phyloP scores from a whole-genome alignment of 2,888 invertebrate species.

The Acanthosepion pharaonis region DNA sequence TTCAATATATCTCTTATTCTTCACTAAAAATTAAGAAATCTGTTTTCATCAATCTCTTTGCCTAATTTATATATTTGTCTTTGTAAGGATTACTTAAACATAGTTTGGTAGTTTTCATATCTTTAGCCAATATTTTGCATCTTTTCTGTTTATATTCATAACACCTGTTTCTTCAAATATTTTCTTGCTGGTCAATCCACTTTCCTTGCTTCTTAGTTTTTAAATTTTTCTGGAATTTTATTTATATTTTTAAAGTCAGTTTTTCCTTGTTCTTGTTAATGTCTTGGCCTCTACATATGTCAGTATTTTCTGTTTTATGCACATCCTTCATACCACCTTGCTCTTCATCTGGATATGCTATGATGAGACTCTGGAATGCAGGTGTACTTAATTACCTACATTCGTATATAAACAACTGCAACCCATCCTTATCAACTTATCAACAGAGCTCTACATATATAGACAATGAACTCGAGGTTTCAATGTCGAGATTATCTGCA shows the following conservation, averaged over 20 bases:
- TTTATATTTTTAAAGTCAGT: neutral
- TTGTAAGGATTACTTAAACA: too few relatives aligned
- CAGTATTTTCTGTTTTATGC: neutral
- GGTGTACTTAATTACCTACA: neutral
- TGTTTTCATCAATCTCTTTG: too few relatives aligned
- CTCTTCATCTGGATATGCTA: neutral
- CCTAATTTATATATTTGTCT: too few relatives aligned
- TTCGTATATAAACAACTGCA: neutral
- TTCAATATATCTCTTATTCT: too few relatives aligned
- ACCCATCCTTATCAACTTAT: neutral
- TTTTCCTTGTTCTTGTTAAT: neutral
- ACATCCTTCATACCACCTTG: neutral
- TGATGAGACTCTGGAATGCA: conserved; percentile 4
- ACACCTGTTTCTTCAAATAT: too few relatives aligned
- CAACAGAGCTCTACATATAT: neutral
- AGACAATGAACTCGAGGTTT: neutral
- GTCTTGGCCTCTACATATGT: neutral
- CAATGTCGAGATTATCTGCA: neutral
- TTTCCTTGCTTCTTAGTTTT: too few relatives aligned
- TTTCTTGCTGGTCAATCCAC: too few relatives aligned
- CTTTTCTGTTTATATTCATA: too few relatives aligned
- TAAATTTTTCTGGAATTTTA: neutral
- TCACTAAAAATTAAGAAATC: too few relatives aligned
- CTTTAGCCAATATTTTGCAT: too few relatives aligned
- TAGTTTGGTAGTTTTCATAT: too few relatives aligned